These are phyloP conservation scores for Decapterus maruadsi DNA, from an alignment of 2,797 vertebrate genomes.

Conservation along the genomic window DNA sequence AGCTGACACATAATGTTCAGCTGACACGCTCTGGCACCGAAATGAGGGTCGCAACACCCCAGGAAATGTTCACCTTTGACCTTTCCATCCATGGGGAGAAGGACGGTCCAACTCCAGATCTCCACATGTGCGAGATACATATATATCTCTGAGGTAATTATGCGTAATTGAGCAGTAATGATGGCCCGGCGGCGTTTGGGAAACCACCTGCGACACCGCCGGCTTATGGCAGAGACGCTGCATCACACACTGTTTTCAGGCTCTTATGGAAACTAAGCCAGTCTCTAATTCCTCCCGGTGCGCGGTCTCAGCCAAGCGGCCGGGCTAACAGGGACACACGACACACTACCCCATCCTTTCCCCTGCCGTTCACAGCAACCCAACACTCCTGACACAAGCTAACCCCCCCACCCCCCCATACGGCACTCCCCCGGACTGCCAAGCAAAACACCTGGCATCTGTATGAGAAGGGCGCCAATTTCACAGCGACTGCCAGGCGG, in stretches of 20 bases:
- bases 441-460: conserved; percentile 86
- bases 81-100: neutral
- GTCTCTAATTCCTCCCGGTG: conserved; percentile 41
- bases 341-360: conserved; percentile 61
- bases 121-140: neutral
- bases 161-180: conserved; percentile 31
- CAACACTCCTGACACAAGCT: conserved; percentile 72
- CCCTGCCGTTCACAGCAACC: conserved; percentile 68
- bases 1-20: too few species aligned
- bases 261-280: conserved; percentile 39
- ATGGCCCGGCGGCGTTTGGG: conserved; percentile 20
- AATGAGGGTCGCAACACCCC: neutral
- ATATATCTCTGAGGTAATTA: conserved; percentile 21
- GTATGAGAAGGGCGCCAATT: conserved; percentile 73
- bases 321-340: conserved; percentile 57
- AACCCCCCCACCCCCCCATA: conserved; percentile 27
- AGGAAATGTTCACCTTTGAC: conserved; percentile 4
- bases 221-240: conserved; percentile 2
- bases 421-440: conserved; percentile 61
- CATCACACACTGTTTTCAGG: conserved; percentile 24
- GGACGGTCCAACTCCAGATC: neutral
- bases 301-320: conserved; percentile 8
- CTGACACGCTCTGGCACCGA: neutral
- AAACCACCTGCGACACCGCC: conserved; percentile 29
- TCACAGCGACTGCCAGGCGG: conserved; percentile 74